Conservation (phyloP, 2,888 invertebrate genomes). For the Leptarthrus brevirostris region DNA sequence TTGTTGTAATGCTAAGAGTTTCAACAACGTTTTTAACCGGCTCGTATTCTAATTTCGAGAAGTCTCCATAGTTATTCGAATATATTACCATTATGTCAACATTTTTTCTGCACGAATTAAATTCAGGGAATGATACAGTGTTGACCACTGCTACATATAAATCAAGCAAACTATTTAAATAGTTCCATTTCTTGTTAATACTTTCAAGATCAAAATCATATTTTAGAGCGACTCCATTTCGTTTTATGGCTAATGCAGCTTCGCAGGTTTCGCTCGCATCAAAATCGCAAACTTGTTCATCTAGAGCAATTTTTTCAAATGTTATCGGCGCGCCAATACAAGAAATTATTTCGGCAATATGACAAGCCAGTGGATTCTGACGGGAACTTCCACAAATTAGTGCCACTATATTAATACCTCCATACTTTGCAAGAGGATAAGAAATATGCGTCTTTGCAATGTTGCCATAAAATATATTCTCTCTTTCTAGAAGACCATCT, state of each 20-base stretch:
- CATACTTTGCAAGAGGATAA: background rate
- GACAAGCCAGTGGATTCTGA: slow-evolving; percentile 38
- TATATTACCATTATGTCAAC: slow-evolving; percentile 52
- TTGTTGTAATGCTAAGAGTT: slow-evolving; percentile 58
- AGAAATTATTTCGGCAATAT: slow-evolving; percentile 57
- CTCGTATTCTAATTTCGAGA: slow-evolving; percentile 60
- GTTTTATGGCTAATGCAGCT: slow-evolving; percentile 58
- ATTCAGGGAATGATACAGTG: background rate
- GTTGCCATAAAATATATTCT: too few species aligned
- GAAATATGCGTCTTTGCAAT: too few species aligned
- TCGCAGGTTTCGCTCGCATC: slow-evolving; percentile 51
- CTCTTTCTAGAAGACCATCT: too few species aligned
- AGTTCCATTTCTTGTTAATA: background rate
- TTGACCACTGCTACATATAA: slow-evolving; percentile 26
- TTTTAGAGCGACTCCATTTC: slow-evolving; percentile 57
- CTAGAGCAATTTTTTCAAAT: slow-evolving; percentile 57
- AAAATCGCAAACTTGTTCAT: slow-evolving; percentile 2
- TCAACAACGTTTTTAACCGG: slow-evolving; percentile 62
- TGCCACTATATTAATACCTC: background rate
- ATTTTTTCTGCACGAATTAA: slow-evolving; percentile 51
- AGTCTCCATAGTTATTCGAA: slow-evolving; percentile 53
- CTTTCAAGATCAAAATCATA: background rate
- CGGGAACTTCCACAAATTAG: background rate
- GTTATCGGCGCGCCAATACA: slow-evolving; percentile 59
- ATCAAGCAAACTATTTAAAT: slow-evolving; percentile 15